Evolutionary conservation across 2,888 invertebrate genomes (phyloP).

Genomic region (Dryocosmus kuriphilus): DNA sequence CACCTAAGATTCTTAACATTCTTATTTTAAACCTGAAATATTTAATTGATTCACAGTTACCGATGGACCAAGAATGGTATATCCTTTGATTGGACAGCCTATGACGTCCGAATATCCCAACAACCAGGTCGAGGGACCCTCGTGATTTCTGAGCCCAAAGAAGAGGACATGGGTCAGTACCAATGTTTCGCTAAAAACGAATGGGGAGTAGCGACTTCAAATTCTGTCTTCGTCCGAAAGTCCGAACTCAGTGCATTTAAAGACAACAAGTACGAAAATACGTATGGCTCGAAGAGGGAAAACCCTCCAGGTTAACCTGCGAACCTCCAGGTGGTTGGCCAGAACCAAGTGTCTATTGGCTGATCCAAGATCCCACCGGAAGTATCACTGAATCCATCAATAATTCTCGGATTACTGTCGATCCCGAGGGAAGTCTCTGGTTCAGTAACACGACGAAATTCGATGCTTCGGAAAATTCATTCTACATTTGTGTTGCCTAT

Average conservation of each 20-base stretch:
- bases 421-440: constrained; percentile 98
- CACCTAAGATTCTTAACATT: neutral
- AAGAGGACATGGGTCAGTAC: constrained; percentile 96
- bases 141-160: constrained; percentile 91
- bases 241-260: constrained; percentile 94
- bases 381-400: constrained; percentile 93
- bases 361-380: constrained; percentile 88
- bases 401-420: constrained; percentile 95
- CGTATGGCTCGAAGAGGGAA: constrained; percentile 89
- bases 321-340: constrained; percentile 98
- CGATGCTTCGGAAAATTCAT: constrained; percentile 91
- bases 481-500: constrained; percentile 96
- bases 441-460: constrained; percentile 94
- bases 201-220: constrained; percentile 95
- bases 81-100: constrained; percentile 95
- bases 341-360: constrained; percentile 96
- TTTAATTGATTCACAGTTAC: constrained; percentile 80
- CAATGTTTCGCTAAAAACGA: constrained; percentile 97
- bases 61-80: constrained; percentile 98
- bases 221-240: constrained; percentile 95
- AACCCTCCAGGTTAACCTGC: constrained; percentile 92
- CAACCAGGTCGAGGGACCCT: constrained; percentile 96
- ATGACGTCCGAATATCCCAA: constrained; percentile 96
- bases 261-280: constrained; percentile 81
- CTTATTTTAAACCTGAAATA: neutral